Evolutionary conservation across 2,113 vertebrate genomes (phyloP).

Genomic region (Dasyornis broadbenti): DNA sequence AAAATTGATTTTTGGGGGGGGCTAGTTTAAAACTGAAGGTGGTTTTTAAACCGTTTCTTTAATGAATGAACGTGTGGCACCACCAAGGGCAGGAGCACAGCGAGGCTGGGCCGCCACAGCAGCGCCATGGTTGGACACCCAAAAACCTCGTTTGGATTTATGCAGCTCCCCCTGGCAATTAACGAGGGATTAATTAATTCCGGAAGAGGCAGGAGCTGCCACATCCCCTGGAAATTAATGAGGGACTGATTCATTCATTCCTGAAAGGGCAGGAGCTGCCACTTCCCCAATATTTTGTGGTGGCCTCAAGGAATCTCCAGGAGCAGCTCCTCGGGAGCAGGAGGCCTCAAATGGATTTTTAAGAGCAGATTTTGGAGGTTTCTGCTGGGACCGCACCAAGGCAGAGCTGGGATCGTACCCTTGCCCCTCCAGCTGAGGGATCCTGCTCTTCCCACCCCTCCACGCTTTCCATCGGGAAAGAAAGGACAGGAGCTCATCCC

Average conservation of each 20-base stretch:
- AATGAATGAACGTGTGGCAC: rapidly evolving
- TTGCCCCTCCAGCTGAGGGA: neutral
- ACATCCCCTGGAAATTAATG: neutral
- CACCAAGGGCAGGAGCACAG: neutral
- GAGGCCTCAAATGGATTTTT: neutral
- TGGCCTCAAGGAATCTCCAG: neutral
- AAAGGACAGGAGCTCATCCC: neutral
- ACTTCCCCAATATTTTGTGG: rapidly evolving
- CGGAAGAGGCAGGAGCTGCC: no score
- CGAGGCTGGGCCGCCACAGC: rapidly evolving
- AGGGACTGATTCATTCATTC: neutral
- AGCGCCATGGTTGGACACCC: rapidly evolving
- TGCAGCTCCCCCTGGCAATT: neutral
- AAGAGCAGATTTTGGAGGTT: neutral
- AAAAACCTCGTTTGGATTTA: rapidly evolving
- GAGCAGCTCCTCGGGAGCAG: neutral
- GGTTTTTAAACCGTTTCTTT: neutral
- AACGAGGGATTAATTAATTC: neutral
- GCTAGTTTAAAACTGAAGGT: rapidly evolving
- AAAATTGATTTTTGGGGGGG: no score
- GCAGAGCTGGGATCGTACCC: neutral
- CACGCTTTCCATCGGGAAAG: no score
- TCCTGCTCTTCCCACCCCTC: no score
- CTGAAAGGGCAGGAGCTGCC: rapidly evolving
- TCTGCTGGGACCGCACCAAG: neutral